Percentiles rank a stretch among this genome's conserved stretches.
Evolutionary conservation across 2,113 vertebrate genomes (phyloP).

Genomic region (Chloropsis hardwickii): DNA sequence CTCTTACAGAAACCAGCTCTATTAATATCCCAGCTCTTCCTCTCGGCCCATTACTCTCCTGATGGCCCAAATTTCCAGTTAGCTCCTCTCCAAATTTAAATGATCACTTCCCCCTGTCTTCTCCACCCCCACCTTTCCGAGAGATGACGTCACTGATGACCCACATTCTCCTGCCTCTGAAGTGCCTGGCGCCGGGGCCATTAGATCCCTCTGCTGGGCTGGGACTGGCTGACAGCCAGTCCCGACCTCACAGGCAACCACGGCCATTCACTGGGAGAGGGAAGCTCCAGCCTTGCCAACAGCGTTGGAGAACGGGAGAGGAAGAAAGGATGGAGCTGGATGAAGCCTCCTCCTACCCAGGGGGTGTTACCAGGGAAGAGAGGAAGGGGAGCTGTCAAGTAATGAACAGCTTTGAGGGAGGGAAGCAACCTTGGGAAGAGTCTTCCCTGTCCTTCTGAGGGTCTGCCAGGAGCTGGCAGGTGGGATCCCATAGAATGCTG

Average conservation of each 20-base stretch:
- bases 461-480: neutral
- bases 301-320: neutral
- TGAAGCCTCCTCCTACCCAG: neutral
- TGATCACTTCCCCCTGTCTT: neutral
- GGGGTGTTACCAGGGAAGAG: neutral
- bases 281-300: neutral
- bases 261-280: slow-evolving; percentile 18
- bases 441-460: neutral
- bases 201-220: slow-evolving; percentile 62
- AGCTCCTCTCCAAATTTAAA: slow-evolving; percentile 62
- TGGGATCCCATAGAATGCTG: neutral
- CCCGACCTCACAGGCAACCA: slow-evolving; percentile 56
- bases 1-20: slow-evolving; percentile 54
- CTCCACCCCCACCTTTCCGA: slow-evolving; percentile 13
- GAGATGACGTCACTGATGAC: slow-evolving; percentile 54
- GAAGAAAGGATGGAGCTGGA: neutral
- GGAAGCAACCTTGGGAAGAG: neutral
- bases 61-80: slow-evolving; percentile 64
- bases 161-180: slow-evolving; percentile 42
- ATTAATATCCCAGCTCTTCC: slow-evolving; percentile 56
- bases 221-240: slow-evolving; percentile 71
- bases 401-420: neutral
- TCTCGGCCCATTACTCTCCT: slow-evolving; percentile 35
- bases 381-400: neutral
- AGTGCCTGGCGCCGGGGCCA: slow-evolving; percentile 62